Evolutionary conservation across 2,888 invertebrate genomes (phyloP).

Genomic region (Drosophila helvetica): DNA sequence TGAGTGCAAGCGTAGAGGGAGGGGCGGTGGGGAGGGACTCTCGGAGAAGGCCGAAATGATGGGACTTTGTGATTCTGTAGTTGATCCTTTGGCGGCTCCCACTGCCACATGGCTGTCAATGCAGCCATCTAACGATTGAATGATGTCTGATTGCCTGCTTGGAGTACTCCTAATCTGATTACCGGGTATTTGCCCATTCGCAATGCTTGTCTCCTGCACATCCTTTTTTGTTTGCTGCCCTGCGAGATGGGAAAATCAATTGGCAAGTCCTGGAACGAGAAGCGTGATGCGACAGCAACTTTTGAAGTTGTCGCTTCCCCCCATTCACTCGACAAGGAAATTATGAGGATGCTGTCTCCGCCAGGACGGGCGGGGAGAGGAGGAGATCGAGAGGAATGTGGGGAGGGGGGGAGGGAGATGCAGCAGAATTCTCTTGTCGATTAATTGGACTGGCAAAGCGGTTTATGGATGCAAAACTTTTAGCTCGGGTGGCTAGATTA

Average conservation of each 20-base stretch:
- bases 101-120: neutral
- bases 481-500: slow-evolving; percentile 43
- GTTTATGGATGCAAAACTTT: slow-evolving; percentile 56
- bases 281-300: slow-evolving; percentile 44
- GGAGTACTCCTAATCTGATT: neutral
- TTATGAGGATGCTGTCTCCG: slow-evolving; percentile 17
- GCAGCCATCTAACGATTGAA: neutral
- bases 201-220: neutral
- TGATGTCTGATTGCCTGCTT: too few relatives aligned
- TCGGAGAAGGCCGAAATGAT: too few relatives aligned
- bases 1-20: neutral
- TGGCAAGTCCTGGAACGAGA: slow-evolving; percentile 26
- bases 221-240: slow-evolving; percentile 2
- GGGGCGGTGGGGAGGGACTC: too few relatives aligned
- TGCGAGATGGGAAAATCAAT: slow-evolving; percentile 34
- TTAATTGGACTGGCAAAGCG: slow-evolving; percentile 67
- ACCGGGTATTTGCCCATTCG: neutral
- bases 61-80: too few relatives aligned
- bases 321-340: slow-evolving; percentile 15
- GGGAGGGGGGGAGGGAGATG: slow-evolving; percentile 7
- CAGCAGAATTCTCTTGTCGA: slow-evolving; percentile 48
- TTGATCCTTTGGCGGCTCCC: too few relatives aligned
- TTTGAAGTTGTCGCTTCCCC: slow-evolving; percentile 31
- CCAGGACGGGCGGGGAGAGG: neutral
- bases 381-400: neutral